phyloP scores from a whole-genome alignment of 2,797 vertebrate species.

The Otolemur crassicaudatus region DNA sequence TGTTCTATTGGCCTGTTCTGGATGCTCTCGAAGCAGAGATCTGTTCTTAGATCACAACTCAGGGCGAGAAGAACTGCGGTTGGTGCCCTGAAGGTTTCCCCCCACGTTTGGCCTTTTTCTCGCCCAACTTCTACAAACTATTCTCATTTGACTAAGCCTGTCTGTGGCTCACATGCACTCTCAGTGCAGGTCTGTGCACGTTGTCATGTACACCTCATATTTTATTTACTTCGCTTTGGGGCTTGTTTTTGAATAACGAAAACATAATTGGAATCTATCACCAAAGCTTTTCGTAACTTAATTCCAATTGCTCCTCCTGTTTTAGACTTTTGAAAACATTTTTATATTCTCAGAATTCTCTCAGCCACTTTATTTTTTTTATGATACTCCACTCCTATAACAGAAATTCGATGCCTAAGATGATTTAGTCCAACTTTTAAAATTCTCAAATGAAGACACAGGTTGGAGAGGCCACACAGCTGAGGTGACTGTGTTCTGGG shows the following conservation, averaged over 20 bases:
- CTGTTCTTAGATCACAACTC: background rate
- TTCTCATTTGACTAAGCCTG: slow-evolving; percentile 21
- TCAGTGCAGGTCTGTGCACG: background rate
- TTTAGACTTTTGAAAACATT: slow-evolving; percentile 3
- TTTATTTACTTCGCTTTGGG: slow-evolving; percentile 52
- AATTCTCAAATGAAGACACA: slow-evolving; percentile 30
- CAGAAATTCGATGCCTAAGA: slow-evolving; percentile 20
- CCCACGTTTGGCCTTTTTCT: slow-evolving; percentile 4
- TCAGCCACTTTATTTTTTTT: slow-evolving; percentile 1
- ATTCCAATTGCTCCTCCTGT: background rate
- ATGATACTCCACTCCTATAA: slow-evolving; percentile 18
- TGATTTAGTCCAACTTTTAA: slow-evolving; percentile 18
- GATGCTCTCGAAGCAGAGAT: slow-evolving; percentile 20
- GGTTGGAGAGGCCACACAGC: background rate
- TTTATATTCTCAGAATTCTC: slow-evolving; percentile 42
- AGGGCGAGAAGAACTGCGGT: background rate
- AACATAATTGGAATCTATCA: slow-evolving; percentile 29
- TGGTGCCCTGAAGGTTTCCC: background rate
- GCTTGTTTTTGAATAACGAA: slow-evolving; percentile 54
- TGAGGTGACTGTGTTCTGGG: background rate
- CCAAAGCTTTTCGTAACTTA: slow-evolving; percentile 37
- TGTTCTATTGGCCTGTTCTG: slow-evolving; percentile 27
- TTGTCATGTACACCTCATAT: background rate
- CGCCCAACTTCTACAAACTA: slow-evolving; percentile 11
- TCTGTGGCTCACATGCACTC: background rate